Evolutionary conservation across 2,797 vertebrate genomes (phyloP), one percentile per base, ranked within the genome.

Genomic region (Nannoperca obscura): DNA sequence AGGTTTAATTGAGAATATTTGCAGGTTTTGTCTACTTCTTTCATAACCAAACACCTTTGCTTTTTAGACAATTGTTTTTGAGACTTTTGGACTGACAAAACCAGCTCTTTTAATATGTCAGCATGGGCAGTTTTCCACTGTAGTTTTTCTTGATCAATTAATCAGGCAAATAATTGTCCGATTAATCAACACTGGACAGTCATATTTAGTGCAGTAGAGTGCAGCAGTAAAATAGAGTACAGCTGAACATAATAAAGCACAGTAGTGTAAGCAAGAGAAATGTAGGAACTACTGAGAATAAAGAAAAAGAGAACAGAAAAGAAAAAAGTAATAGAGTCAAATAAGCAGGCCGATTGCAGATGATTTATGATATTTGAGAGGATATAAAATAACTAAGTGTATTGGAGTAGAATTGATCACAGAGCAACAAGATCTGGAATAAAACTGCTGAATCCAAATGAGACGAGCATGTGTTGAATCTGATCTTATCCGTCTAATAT

Each of bases 401-500:
- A 36, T 9, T 52, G 52, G 14, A 47, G 49, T 10, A 47, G 40
- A 67, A 57, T 20, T 58, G 74, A 70, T 74, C 36, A 46, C 46
- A 55, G 44, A 71, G 55, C 42, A 50, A 30, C 54, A 44, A 61
- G 12, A 61, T 17, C 40, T 27, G 46, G 27, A 52, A 38, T 30
- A 24, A 58, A 60, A 71, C 19, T 20, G 13, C 15, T 64, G 32
- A 57, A 70, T 55, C 65, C 38, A 67, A 66, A 52, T 78, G 27
- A 71, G n/a, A 62, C 0, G 3, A 58, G 64, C 34, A 20, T 15
- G 17, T 22, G 22, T 44, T 65, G 12, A 61, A 47, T 57, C 19
- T 24, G 20, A 34, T 44, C 20, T 38, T 30, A 46, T 68, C 24
- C 44, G 22, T 61, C 17, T 71, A 22, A 61, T 55, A 60, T 65